Evolutionary conservation across 23 tunicate species (phyloP), one percentile per base, ranked within the genome.

Genomic region (Halocynthia roretzi): DNA sequence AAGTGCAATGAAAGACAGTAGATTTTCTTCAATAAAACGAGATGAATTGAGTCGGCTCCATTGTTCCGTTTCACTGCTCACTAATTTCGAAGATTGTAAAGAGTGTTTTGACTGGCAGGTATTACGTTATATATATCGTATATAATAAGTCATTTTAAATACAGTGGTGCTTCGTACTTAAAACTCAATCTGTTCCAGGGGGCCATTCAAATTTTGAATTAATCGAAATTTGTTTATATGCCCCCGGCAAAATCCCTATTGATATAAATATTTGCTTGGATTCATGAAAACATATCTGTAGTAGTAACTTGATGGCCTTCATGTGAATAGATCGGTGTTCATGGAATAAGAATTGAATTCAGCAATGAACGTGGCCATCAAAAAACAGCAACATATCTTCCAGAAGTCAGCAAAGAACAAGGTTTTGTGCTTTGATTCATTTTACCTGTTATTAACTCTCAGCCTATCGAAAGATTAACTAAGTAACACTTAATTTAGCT

Each of bases 331-430:
- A 73, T 92, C 72, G 98, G 98, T n/a, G 81, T 82, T 60, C 91
- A 92, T 69, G 98, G 98, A 6, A 92, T 92, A 69, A 86, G 98
- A 50, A 92, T 92, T 62, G 98, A 92, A 67, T 92, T 92, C 54
- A 67, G 19, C 48, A 92, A 92, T 62, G 92, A 92, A 21, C 62
- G 83, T 61, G 92, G 92, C 57, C 98, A 86, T 75, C 83, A 76
- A 23, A 86, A 79, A 75, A 82, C 87, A 11, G 98, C 98, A 15
- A 92, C 98, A 19, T 92, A 92, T 74, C 77, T 92, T 7, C 98
- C 98, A 50, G 98, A 92, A 83, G 92, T 92, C 9, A 92, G 98
- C 87, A 92, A 80, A 62, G 98, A 92, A 71, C 98, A 92, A 86
- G 98, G 98, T 31, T 31, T 31, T 31, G 44, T 31, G 44, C 44